Percentiles rank a stretch among this genome's conserved stretches.
Evolutionary conservation across 2,797 vertebrate species (phyloP).

Genomic region (Microctenopoma stevenorrisi): DNA sequence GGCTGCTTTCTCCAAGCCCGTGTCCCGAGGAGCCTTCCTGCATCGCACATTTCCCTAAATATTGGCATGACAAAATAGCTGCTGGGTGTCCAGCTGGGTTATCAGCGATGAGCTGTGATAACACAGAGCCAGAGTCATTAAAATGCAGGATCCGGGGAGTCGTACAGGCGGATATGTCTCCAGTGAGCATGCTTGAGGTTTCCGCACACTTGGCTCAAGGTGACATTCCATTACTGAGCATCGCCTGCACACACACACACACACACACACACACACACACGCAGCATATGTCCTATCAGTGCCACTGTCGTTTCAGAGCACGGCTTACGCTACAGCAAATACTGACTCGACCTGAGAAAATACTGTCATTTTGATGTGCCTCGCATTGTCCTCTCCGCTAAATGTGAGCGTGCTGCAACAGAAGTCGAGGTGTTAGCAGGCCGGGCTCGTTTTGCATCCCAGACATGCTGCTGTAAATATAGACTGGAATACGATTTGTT

Average conservation of each 20-base stretch:
- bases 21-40: conserved; percentile 20
- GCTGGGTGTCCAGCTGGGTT: conserved; percentile 28
- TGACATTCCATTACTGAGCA: conserved; percentile 84
- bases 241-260: conserved; percentile 30
- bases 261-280: conserved; percentile 21
- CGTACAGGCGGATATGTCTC: conserved; percentile 68
- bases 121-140: conserved; percentile 47
- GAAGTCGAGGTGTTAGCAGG: conserved; percentile 68
- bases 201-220: conserved; percentile 83
- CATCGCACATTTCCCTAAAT: conserved; percentile 20
- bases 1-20: background rate
- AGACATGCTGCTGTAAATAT: conserved; percentile 54
- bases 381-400: conserved; percentile 38
- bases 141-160: conserved; percentile 61
- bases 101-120: conserved; percentile 27
- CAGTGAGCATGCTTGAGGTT: conserved; percentile 77
- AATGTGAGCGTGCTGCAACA: conserved; percentile 38
- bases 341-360: conserved; percentile 23
- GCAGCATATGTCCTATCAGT: conserved; percentile 43
- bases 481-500: conserved; percentile 63
- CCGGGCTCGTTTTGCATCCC: conserved; percentile 65
- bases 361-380: conserved; percentile 17
- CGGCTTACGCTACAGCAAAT: conserved; percentile 6
- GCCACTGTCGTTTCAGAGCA: conserved; percentile 52
- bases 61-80: conserved; percentile 40